A percentile compares a stretch with the other conserved stretches of the same genome.
Evolutionary conservation across 2,113 vertebrate species (phyloP).

Genomic region (Rhabdornis inornatus): DNA sequence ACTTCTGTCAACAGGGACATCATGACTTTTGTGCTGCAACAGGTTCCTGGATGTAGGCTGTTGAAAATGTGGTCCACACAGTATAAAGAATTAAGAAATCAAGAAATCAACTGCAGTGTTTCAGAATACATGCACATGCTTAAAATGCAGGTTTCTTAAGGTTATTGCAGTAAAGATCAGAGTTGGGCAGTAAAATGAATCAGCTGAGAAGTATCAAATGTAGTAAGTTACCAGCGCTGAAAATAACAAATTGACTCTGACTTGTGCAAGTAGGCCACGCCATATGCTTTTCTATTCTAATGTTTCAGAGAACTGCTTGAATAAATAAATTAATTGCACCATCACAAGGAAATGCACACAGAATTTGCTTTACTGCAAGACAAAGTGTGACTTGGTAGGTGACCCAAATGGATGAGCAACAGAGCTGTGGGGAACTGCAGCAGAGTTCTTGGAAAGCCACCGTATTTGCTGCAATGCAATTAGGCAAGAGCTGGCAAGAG

Average conservation of each 20-base stretch:
- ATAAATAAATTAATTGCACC: slow-evolving; percentile 21
- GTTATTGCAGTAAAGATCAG: neutral
- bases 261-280: neutral
- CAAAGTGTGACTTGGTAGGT: slow-evolving; percentile 19
- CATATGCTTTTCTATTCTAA: neutral
- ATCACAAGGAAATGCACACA: neutral
- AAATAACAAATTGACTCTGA: slow-evolving; percentile 11
- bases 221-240: neutral
- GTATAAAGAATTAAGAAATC: neutral
- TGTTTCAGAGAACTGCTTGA: neutral
- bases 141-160: neutral
- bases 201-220: neutral
- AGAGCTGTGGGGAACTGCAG: slow-evolving; percentile 30
- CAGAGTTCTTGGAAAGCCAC: slow-evolving; percentile 32
- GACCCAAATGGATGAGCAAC: slow-evolving; percentile 26
- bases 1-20: neutral
- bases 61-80: neutral
- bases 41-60: neutral
- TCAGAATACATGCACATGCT: neutral
- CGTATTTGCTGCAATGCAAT: neutral
- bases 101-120: neutral
- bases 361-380: slow-evolving; percentile 3
- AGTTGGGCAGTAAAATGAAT: neutral
- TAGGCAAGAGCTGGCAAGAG: neutral
- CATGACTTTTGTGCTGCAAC: neutral